Evolutionary conservation across 2,888 invertebrate genomes (phyloP), one percentile per base, ranked within the genome.

Genomic region (Drosophila anomelani): DNA sequence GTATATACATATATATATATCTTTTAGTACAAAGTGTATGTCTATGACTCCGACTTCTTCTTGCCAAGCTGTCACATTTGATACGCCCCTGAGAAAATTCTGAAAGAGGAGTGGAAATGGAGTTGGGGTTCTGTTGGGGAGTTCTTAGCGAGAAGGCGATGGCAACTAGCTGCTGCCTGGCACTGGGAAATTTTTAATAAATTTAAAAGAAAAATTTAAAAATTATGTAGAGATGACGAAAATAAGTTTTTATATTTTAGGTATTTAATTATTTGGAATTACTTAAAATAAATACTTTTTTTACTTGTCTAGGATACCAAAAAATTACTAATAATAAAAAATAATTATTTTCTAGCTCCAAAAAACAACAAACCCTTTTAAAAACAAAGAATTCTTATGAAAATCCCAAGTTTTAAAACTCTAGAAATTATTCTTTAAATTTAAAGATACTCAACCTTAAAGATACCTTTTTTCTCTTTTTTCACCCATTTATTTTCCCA

Each of bases 1-100:
- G 53, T 38, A 47, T 44, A 62, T 55, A 32, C 17, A 34, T 32
- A 20, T 39, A 32, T 34, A 23, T 39, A 54, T 38, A 46, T 57
- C 53, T 17, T 39, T 26, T 26, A 26, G 49, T 46, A 70, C 58
- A 69, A 54, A 56, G 79, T 74, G 74, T 74, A 77, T 81, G 71
- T 83, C 84, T 78, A 74, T 74, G 71, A 43, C 64, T 53, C 41
- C 53, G 47, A 68, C 83, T 55, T 61, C 66, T 77, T 73, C 20
- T 68, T 75, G 81, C 79, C 66, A 61, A 58, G 63, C 82, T 84
- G 84, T 84, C 84, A 88, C 82, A 84, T 88, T 86, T 84, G 84
- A 84, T 86, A 85, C 55, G 85, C 77, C 75, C 55, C 72, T 60
- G 66, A 79, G 79, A 63, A 49, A 78, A 46, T 39, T 55, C 41